These are phyloP conservation scores for Drosophila nannoptera DNA, from an alignment of 1,140 invertebrate species.

Conservation along the genomic window DNA sequence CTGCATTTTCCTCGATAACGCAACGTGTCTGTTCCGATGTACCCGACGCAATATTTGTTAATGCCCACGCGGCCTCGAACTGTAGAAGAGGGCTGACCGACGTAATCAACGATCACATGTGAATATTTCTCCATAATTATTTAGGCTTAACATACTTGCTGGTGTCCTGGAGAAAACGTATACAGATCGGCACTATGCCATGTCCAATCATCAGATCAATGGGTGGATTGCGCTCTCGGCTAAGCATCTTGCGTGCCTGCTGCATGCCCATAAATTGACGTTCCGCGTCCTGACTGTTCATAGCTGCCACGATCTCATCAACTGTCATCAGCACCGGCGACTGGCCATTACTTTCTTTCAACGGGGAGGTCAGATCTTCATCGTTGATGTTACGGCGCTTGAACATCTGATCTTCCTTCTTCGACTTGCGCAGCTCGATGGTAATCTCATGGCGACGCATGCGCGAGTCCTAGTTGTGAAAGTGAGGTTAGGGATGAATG, in stretches of 20 bases:
- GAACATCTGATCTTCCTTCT: constrained; percentile 96
- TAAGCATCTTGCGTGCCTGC: constrained; percentile 92
- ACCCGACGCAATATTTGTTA: constrained; percentile 99
- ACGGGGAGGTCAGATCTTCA: constrained; percentile 80
- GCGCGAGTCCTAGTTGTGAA: constrained; percentile 87
- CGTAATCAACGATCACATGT: not conserved
- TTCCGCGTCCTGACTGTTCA: constrained; percentile 83
- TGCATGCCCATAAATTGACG: constrained; percentile 85
- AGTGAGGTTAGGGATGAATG: constrained; percentile 49
- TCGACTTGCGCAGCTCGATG: constrained; percentile 94
- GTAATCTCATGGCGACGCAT: constrained; percentile 92
- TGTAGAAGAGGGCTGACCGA: constrained; percentile 88
- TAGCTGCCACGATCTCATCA: constrained; percentile 83
- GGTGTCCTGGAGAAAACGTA: constrained; percentile 86
- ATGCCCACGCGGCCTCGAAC: constrained; percentile 98
- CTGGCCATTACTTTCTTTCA: constrained; percentile 81
- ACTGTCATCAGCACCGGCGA: constrained; percentile 79
- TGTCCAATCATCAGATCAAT: constrained; percentile 93
- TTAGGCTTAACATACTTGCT: constrained; percentile 83
- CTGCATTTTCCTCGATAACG: constrained; percentile 91
- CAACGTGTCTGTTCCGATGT: constrained; percentile 93
- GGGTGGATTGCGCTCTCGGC: constrained; percentile 94
- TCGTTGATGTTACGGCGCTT: constrained; percentile 93
- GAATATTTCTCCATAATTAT: not conserved
- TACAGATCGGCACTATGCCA: constrained; percentile 92